Evolutionary conservation across 2,113 vertebrate genomes (phyloP), one percentile per base, ranked within the genome.

Genomic region (Podarcis cretensis): DNA sequence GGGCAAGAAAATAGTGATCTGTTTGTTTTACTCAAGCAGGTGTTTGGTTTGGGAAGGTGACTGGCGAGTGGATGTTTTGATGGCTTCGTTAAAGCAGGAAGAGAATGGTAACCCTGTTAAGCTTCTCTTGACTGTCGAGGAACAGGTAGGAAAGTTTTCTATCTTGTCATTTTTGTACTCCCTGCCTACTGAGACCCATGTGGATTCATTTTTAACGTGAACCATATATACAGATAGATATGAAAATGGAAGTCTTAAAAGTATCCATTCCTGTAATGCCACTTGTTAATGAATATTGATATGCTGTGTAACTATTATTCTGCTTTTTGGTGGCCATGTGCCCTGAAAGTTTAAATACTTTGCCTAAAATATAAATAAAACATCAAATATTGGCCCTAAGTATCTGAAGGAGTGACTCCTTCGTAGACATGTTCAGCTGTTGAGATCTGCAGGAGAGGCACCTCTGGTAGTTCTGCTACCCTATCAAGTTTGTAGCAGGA

Each of bases 41-140:
- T 98, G 96, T 66, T 94, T 98, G 73, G 97, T 97, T 48, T 98
- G 98, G 98, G 97, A 98, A 93, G 98, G 95, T 37, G 96, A 96
- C 32, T 99, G 98, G 98, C 97, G 94, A 48, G 1, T 91, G 16
- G 98, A 98, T 88, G 40, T 98, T 54, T 89, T 96, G 66, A 87
- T 95, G 79, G 96, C 96, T 80, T 97, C 97, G 0, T 94, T 96
- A 81, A 95, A 96, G 90, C 95, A 96, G 86, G 94, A 95, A 81
- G 86, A 97, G 76, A 97, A 92, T 88, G 97, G 97, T 85, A 96
- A 96, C 37, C 96, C 96, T 89, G 97, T 96, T 74, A 98, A 97
- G 93, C 96, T 99, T 88, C 85, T 97, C 40, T 95, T 99, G 84
- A 97, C 95, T 80, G 95, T 98, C 78, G 95, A 93, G 84, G 97